Base-by-base conservation (phyloP, 2,888 invertebrate species). In the Lamproptera curius region DNA sequence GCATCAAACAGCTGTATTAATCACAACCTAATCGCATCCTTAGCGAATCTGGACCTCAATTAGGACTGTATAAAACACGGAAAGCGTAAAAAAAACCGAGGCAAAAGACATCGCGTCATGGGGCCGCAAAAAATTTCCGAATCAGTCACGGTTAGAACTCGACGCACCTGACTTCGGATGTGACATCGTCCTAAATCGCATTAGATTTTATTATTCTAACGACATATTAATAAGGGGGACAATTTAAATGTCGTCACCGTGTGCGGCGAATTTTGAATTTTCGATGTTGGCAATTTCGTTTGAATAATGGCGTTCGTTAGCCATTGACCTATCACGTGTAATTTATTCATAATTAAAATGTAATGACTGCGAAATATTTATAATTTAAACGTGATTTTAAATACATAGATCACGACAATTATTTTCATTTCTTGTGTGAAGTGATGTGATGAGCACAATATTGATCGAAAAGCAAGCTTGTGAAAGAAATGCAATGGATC, bases 11-110 rank as follows among this genome's bases (percentile, higher is more conserved):
- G 55, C 59, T 63, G 62, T 75, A 83, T 83, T 80, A 84, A 85
- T 86, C 84, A 84, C 65, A 59, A 53, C 63, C 70, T 82, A 84
- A 86, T 86, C 80, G 85, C 76, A 82, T 82, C 81, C 81, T 83
- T 84, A 81, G 75, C 79, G 79, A 84, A 85, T 82, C 58, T 56
- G 70, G 54, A 71, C 82, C 83, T 77, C 84, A 86, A 86, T 86
- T 83, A 84, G 73, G 70, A 69, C 59, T 72, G 73, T 71, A 78
- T 81, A 74, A 81, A 83, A 76, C 70, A 74, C 58, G 64, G 61
- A 70, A 73, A 73, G 65, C 71, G 70, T 70, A 70, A 76, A 81
- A 83, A 20, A 80, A 79, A 51, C n/a, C n/a, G n/a, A 63, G 62
- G 57, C 65, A 63, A 70, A 76, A 78, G 73, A 74, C 73, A 70